Evolutionary conservation across 2,888 invertebrate species (phyloP), one percentile per base, ranked within the genome.

Genomic region (Branchellion lobata): DNA sequence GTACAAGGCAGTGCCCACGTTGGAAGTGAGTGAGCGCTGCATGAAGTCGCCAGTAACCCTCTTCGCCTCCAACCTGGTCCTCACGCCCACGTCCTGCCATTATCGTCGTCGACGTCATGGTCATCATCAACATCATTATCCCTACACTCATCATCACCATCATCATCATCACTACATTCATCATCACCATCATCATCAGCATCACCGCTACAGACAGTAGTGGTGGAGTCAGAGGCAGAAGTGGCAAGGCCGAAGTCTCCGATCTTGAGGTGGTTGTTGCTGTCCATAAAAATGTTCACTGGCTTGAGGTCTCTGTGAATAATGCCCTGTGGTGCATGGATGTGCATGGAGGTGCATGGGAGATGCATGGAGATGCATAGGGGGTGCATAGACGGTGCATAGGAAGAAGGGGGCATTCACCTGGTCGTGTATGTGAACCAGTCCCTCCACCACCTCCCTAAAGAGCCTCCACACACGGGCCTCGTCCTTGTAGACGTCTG

Each of bases 211-310:
- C n/a, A n/a, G 8, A 40, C 21, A 57, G 24, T n/a, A n/a, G 21
- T n/a, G 21, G 61, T 18, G 31, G 21, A 47, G 29, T 65, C 53
- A 34, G 77, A 80, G 33, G 80, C 81, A 1, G 81, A 81, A 24
- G 83, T 84, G 3, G 84, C 84, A 29, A 84, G 80, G 14, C 84
- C 84, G 80, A 84, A 83, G 76, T 84, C 84, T 18, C 84, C 84
- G 36, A 84, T 84, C 78, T 84, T 84, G 27, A 84, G 82, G 86
- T 95, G 94, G 88, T 96, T 96, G 81, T 88, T 85, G 0, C 92
- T 92, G 86, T 96, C 96, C 86, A 99, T 90, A 88, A 98, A 97
- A 85, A 98, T 95, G 86, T 98, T 98, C 0, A 93, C 95, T 80
- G 90, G 89, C 83, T 90, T 90, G 75, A 90, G 84, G 82, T 88